Conservation (phyloP, 2,888 invertebrate species). For the Philereme transversata region DNA sequence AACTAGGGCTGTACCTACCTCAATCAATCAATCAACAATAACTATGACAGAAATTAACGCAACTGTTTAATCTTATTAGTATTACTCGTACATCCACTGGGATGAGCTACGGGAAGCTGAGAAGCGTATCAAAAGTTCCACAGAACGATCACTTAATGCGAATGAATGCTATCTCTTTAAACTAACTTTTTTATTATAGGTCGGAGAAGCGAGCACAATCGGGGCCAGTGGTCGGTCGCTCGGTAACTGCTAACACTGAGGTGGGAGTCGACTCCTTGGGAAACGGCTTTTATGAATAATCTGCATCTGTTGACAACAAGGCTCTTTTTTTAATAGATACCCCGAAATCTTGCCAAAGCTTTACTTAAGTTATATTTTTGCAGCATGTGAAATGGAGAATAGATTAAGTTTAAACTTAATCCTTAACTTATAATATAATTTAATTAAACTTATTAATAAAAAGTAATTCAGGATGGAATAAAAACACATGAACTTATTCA, state of each 20-base stretch:
- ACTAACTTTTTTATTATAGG: conserved; percentile 36
- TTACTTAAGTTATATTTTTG: background rate
- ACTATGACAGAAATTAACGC: no score
- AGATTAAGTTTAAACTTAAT: no score
- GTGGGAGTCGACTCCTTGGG: conserved; percentile 58
- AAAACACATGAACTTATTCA: conserved; percentile 1
- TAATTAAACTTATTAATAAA: background rate
- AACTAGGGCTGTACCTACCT: no score
- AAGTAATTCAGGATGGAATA: conserved; percentile 4
- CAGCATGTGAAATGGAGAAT: no score
- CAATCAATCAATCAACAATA: no score
- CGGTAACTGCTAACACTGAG: conserved; percentile 56
- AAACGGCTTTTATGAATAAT: conserved; percentile 59
- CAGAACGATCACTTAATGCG: no score
- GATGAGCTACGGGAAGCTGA: no score
- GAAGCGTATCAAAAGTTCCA: no score
- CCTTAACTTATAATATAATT: no score
- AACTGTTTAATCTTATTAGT: no score
- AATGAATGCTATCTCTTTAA: no score
- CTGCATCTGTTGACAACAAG: conserved; percentile 48
- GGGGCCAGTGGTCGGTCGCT: conserved; percentile 46
- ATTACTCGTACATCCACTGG: no score
- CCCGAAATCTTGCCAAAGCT: background rate
- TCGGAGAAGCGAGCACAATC: conserved; percentile 46
- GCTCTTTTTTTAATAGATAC: background rate